These are phyloP conservation scores for Eurytoma californica DNA, from an alignment of 2,888 invertebrate genomes.

Conservation along the genomic window DNA sequence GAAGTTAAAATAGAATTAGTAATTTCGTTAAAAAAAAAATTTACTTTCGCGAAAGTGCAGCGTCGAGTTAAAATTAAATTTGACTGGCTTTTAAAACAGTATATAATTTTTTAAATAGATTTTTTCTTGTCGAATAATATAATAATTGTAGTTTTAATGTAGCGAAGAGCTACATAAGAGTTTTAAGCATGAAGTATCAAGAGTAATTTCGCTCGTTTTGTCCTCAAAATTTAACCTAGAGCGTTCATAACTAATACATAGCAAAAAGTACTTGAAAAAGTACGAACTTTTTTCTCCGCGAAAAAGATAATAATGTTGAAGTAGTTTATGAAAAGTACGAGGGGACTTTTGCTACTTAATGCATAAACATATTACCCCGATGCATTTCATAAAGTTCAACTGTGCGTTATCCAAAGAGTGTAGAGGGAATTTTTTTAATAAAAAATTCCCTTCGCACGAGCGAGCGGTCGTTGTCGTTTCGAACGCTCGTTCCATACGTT, in stretches of 20 bases:
- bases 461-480: constrained; percentile 29
- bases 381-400: constrained; percentile 40
- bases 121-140: not conserved
- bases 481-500: constrained; percentile 34
- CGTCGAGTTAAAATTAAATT: not conserved
- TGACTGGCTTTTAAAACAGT: no score
- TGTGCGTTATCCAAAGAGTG: constrained; percentile 2
- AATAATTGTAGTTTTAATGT: not conserved
- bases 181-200: not conserved
- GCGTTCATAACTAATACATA: constrained; percentile 1
- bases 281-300: no score
- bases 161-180: not conserved
- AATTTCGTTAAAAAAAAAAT: no score
- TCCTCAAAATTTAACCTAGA: not conserved
- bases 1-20: no score
- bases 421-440: constrained; percentile 43
- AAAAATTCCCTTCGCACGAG: constrained; percentile 35
- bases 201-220: constrained; percentile 1
- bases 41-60: not conserved
- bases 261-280: not conserved
- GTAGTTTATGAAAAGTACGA: constrained; percentile 11
- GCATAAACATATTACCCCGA: constrained; percentile 38
- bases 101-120: no score
- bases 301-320: no score
- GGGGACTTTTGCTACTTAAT: constrained; percentile 39